Conservation (phyloP, 2,888 invertebrate genomes). For the Colletes collaris region DNA sequence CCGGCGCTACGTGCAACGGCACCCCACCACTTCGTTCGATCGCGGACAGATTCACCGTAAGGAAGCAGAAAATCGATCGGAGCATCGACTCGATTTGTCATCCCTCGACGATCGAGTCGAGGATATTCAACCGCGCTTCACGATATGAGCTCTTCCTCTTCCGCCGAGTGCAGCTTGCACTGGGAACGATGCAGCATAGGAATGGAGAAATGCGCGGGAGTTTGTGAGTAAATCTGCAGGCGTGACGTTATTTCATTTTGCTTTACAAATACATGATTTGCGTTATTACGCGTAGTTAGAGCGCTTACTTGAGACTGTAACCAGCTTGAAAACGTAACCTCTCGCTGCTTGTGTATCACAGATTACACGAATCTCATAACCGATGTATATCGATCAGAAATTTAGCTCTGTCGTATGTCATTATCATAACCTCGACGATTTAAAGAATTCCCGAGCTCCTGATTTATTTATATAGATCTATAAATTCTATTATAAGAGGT, state of each 20-base stretch:
- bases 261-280: background rate
- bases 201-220: slow-evolving; percentile 15
- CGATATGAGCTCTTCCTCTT: slow-evolving; percentile 44
- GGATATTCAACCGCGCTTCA: background rate
- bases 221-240: slow-evolving; percentile 45
- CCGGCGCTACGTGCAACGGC: slow-evolving; percentile 23
- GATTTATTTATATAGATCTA: slow-evolving; percentile 22
- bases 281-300: background rate
- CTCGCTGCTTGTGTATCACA: background rate
- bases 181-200: slow-evolving; percentile 29
- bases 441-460: background rate
- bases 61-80: slow-evolving; percentile 21
- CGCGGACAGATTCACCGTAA: background rate
- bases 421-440: background rate
- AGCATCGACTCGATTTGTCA: slow-evolving; percentile 14
- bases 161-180: slow-evolving; percentile 32
- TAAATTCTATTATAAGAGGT: slow-evolving; percentile 44
- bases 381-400: background rate
- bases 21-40: slow-evolving; percentile 43
- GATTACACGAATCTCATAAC: background rate
- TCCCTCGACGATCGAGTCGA: background rate
- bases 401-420: background rate
- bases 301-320: background rate
- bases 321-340: slow-evolving; percentile 11
- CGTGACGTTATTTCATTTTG: background rate